Conservation (phyloP, 2,888 invertebrate genomes). For the Cantharis nigra region DNA sequence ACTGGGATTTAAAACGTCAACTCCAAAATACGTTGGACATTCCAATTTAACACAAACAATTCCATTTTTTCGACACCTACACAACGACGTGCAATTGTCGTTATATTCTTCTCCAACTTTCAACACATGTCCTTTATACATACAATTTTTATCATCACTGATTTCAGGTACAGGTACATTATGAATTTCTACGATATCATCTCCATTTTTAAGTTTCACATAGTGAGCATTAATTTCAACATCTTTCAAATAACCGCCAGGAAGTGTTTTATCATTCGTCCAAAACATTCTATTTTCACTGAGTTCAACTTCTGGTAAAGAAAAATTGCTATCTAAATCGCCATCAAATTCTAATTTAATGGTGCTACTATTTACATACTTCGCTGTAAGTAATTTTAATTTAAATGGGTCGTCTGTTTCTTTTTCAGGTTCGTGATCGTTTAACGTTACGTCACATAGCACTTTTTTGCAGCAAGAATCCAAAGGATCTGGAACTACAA, state of each 20-base stretch:
- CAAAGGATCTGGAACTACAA: constrained; percentile 79
- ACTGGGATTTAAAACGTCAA: constrained; percentile 82
- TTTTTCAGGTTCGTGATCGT: constrained; percentile 65
- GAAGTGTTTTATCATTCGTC: constrained; percentile 54
- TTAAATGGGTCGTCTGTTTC: constrained; percentile 41
- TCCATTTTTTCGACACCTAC: constrained; percentile 73
- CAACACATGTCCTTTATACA: constrained; percentile 47
- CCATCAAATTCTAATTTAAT: constrained; percentile 54
- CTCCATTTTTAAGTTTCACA: constrained; percentile 48
- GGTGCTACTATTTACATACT: constrained; percentile 51
- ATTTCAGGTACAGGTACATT: background rate
- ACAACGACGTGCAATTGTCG: constrained; percentile 80
- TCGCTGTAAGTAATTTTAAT: constrained; percentile 47
- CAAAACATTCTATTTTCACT: constrained; percentile 55
- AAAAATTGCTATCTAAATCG: constrained; percentile 46
- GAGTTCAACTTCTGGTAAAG: constrained; percentile 50
- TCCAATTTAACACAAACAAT: constrained; percentile 79
- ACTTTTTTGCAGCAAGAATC: constrained; percentile 86
- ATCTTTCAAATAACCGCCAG: constrained; percentile 46
- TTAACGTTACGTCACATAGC: constrained; percentile 82
- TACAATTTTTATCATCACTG: constrained; percentile 39
- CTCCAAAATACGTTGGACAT: constrained; percentile 82
- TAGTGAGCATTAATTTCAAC: constrained; percentile 43
- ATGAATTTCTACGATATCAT: constrained; percentile 44
- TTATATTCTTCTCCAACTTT: constrained; percentile 73